phyloP scores from a whole-genome alignment of 2,888 invertebrate genomes.

The Diaphora mendica region DNA sequence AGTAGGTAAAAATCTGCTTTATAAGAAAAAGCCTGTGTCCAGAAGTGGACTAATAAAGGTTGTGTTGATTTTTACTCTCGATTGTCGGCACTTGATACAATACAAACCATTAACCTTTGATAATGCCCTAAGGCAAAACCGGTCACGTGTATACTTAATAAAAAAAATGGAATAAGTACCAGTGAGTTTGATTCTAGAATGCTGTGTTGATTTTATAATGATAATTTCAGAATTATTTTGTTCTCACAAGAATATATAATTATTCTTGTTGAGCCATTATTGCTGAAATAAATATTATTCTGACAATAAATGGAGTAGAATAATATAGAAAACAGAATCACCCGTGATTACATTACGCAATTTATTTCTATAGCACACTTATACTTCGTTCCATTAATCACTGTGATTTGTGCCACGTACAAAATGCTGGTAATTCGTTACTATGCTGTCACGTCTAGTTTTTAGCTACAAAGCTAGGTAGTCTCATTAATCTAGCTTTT shows the following conservation, averaged over 20 bases:
- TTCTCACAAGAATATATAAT: neutral
- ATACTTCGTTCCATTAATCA: constrained; percentile 8
- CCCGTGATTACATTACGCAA: neutral
- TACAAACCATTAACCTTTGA: too few species aligned
- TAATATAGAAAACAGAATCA: neutral
- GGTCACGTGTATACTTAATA: too few species aligned
- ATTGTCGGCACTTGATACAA: too few species aligned
- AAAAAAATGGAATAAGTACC: too few species aligned
- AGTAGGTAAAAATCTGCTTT: too few species aligned
- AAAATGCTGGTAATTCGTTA: constrained; percentile 39
- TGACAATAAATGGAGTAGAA: neutral
- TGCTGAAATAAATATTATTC: neutral
- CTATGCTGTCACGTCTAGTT: constrained; percentile 38
- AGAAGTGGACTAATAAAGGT: too few species aligned
- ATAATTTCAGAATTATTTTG: neutral
- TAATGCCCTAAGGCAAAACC: too few species aligned
- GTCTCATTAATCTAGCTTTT: constrained; percentile 70
- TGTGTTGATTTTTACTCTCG: too few species aligned
- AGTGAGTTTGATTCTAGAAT: too few species aligned
- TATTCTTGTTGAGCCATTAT: neutral
- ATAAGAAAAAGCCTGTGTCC: too few species aligned
- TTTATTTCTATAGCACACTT: neutral
- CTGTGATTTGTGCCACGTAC: constrained; percentile 12
- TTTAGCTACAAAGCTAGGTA: constrained; percentile 38
- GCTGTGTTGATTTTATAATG: too few species aligned